Evolutionary conservation across 1,140 invertebrate genomes (phyloP), one percentile per base, ranked within the genome.

Genomic region (Drosophila pectinifera): DNA sequence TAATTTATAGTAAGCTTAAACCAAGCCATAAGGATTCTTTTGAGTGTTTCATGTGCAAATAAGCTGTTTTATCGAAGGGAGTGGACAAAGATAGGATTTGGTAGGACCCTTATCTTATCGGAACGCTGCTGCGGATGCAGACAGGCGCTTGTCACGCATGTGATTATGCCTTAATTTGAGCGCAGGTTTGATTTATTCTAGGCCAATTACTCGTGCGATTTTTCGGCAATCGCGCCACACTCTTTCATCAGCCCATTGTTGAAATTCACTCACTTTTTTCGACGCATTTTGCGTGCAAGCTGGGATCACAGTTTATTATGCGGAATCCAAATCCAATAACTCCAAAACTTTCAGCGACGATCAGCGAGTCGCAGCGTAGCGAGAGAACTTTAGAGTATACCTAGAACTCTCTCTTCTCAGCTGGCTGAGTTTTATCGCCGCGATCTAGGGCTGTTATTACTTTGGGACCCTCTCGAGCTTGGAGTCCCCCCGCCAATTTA

Each of bases 141-240:
- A 84, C 85, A 90, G 73, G 24, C 69, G 70, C 81, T 67, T 89
- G 85, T 89, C 85, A 89, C 85, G 85, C 85, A 72, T 78, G 64
- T 86, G 90, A 90, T 90, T 90, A 90, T 90, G 82, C 79, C 77
- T 78, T 86, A 86, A 90, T 90, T 83, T 86, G 58, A 76, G 42
- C 51, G 57, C 39, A 53, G 58, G 53, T 86, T 79, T 90, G 86
- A 90, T 90, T 90, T 86, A 90, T 78, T 63, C 39, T 48, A 45
- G 14, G 28, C 59, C 68, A 84, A 72, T 55, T 54, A 68, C 18
- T 24, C 6, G 38, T 13, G 36, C 22, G 49, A 54, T 78, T 65
- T 76, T 54, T 49, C 26, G 31, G 59, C 48, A 56, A 62, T 62
- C 38, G 51, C 51, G 34, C 39, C 42, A 57, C 45, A 41, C 18